These are phyloP conservation scores for Solen grandis DNA, from an alignment of 1,140 invertebrate species.

Conservation along the genomic window DNA sequence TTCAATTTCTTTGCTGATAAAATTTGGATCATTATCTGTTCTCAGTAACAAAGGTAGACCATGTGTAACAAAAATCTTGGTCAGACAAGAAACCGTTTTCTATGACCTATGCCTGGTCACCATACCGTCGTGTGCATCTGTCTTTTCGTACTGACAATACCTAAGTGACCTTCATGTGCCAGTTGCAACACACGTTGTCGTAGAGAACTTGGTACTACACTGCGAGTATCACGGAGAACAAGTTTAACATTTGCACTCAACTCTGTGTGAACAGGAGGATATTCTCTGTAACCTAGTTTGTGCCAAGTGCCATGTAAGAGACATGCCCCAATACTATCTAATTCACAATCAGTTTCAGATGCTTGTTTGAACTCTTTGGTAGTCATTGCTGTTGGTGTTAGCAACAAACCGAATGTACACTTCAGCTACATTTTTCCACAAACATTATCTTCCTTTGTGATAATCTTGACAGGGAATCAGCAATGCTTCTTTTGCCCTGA, in stretches of 20 bases:
- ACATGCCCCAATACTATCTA: constrained; percentile 26
- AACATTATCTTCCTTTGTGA: not conserved
- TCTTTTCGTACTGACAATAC: constrained; percentile 58
- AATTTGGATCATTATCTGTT: constrained; percentile 47
- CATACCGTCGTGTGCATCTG: constrained; percentile 58
- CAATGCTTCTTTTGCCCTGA: constrained; percentile 15
- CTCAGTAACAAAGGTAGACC: no score
- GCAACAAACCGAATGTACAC: not conserved
- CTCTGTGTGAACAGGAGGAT: constrained; percentile 48
- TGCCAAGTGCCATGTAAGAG: constrained; percentile 9
- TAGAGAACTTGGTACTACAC: constrained; percentile 15
- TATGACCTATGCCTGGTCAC: constrained; percentile 62
- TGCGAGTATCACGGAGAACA: constrained; percentile 50
- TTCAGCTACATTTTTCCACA: not conserved
- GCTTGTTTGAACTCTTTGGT: constrained; percentile 40
- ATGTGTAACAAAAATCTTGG: no score
- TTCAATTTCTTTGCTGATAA: not conserved
- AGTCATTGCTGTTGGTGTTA: constrained; percentile 24
- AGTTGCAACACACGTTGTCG: constrained; percentile 32
- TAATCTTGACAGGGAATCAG: constrained; percentile 29
- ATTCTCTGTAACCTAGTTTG: constrained; percentile 9
- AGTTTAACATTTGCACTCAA: constrained; percentile 53
- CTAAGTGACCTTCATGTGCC: constrained; percentile 56
- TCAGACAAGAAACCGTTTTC: constrained; percentile 19
- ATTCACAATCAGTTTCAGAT: constrained; percentile 38